A percentile compares a stretch with the other conserved stretches of the same genome.
Conservation (phyloP, 2,888 invertebrate species). For the Cosmopolites sordidus region DNA sequence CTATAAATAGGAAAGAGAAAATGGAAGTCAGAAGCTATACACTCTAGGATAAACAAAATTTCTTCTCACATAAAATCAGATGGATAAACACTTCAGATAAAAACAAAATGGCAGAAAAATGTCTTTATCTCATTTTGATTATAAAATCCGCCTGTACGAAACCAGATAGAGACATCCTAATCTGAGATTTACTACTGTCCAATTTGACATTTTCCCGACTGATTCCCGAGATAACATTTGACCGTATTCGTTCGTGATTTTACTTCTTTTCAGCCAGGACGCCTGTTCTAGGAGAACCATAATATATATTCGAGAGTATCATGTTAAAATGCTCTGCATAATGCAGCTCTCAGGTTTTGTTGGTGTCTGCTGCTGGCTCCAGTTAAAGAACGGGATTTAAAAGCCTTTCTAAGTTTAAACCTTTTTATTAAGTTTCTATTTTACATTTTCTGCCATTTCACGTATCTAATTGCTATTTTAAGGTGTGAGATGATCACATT, state of each 20-base stretch:
- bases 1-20: too few relatives aligned
- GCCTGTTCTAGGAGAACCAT: slow-evolving; percentile 16
- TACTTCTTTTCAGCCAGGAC: slow-evolving; percentile 6
- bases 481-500: not conserved
- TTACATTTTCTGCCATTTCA: slow-evolving; percentile 8
- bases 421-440: slow-evolving; percentile 9
- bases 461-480: slow-evolving; percentile 4
- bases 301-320: slow-evolving; percentile 20
- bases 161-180: slow-evolving; percentile 44
- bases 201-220: slow-evolving; percentile 33
- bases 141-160: too few relatives aligned
- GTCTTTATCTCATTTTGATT: slow-evolving; percentile 5
- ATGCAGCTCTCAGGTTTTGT: slow-evolving; percentile 18
- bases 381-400: slow-evolving; percentile 4
- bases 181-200: slow-evolving; percentile 38
- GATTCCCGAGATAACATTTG: slow-evolving; percentile 48
- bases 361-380: slow-evolving; percentile 5
- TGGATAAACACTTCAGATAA: too few relatives aligned
- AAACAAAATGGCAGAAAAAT: too few relatives aligned
- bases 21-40: too few relatives aligned
- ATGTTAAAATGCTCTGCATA: slow-evolving; percentile 22
- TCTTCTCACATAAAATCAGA: too few relatives aligned
- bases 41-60: too few relatives aligned
- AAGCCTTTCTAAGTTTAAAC: slow-evolving; percentile 1
- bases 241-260: slow-evolving; percentile 34